Evolutionary conservation across 1,140 invertebrate species (phyloP).

Genomic region (Magallana gigas): DNA sequence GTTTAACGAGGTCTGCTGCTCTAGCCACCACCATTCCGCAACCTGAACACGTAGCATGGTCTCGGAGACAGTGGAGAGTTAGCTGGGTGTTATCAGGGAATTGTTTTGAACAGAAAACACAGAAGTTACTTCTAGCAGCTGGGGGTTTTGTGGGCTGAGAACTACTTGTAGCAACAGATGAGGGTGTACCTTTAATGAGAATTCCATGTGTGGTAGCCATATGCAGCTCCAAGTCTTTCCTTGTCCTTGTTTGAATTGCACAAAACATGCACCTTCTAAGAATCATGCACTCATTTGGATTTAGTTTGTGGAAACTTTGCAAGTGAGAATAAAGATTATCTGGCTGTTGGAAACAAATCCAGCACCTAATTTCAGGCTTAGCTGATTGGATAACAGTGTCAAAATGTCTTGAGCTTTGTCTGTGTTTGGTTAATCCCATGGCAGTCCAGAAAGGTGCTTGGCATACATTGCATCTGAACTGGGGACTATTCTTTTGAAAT

Average conservation of each 20-base stretch:
- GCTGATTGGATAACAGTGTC: conserved; percentile 27
- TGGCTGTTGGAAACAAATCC: conserved; percentile 54
- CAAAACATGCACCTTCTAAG: conserved; percentile 72
- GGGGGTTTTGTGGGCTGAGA: conserved; percentile 42
- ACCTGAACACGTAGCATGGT: conserved; percentile 73
- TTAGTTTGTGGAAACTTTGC: conserved; percentile 55
- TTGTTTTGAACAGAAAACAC: conserved; percentile 73
- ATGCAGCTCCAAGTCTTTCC: conserved; percentile 69
- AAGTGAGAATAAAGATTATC: conserved; percentile 56
- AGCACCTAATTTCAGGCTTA: conserved; percentile 24
- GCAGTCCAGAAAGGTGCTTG: conserved; percentile 76
- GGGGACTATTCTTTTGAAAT: conserved; percentile 68
- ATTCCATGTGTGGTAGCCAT: conserved; percentile 72
- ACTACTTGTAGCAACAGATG: conserved; percentile 6
- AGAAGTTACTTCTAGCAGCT: conserved; percentile 70
- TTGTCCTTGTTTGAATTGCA: conserved; percentile 64
- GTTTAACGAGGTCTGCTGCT: conserved; percentile 64
- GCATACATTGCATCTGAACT: conserved; percentile 75
- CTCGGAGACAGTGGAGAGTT: conserved; percentile 73
- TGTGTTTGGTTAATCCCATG: conserved; percentile 75
- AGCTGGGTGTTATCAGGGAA: conserved; percentile 74
- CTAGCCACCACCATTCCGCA: conserved; percentile 75
- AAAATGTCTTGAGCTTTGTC: conserved; percentile 60
- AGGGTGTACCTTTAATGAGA: conserved; percentile 64
- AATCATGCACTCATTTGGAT: conserved; percentile 55